Conservation (phyloP, 2,113 vertebrate genomes). For the Chloebia gouldiae region DNA sequence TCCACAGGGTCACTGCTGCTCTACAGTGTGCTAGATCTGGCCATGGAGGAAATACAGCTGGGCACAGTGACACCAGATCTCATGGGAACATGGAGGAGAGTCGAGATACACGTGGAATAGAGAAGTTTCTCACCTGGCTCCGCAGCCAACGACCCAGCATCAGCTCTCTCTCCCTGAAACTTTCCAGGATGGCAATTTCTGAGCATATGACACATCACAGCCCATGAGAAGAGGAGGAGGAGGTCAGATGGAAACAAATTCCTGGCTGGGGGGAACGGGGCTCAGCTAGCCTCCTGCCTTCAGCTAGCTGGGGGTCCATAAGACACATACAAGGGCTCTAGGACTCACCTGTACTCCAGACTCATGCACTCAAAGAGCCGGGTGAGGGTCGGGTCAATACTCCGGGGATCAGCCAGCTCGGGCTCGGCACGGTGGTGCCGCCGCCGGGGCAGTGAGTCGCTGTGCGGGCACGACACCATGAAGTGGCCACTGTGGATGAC, state of each 20-base stretch:
- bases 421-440: constrained; percentile 66
- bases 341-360: constrained; percentile 92
- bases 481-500: constrained; percentile 99
- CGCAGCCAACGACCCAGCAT: background rate
- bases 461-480: constrained; percentile 97
- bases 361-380: constrained; percentile 98
- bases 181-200: background rate
- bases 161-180: background rate
- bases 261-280: background rate
- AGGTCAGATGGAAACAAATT: background rate
- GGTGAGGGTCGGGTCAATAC: constrained; percentile 92
- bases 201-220: background rate
- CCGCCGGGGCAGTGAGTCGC: constrained; percentile 78
- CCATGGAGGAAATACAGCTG: background rate
- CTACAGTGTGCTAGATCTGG: background rate
- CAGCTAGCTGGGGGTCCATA: background rate
- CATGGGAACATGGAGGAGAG: background rate
- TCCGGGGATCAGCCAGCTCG: constrained; percentile 78
- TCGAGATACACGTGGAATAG: background rate
- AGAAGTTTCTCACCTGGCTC: background rate
- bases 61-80: background rate
- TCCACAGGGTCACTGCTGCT: background rate
- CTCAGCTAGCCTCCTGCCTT: background rate
- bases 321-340: background rate
- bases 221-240: background rate